Evolutionary conservation across 2,797 vertebrate genomes (phyloP).

Genomic region (Protonibea diacanthus): DNA sequence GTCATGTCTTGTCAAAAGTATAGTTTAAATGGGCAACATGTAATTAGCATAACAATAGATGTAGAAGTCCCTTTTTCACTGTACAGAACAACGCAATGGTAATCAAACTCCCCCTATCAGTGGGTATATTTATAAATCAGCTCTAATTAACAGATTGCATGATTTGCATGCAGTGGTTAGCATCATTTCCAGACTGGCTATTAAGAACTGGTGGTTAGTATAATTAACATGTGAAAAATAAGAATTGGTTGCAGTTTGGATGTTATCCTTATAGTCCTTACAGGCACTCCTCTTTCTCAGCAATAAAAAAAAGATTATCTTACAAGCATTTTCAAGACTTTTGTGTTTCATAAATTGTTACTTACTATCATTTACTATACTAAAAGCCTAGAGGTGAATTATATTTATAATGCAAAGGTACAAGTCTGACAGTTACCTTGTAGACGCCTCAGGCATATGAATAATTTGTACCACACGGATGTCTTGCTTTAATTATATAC

Average conservation of each 20-base stretch:
- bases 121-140: slow-evolving; percentile 40
- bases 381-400: too few species aligned
- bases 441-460: too few species aligned
- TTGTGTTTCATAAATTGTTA: not conserved
- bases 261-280: not conserved
- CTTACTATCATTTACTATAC: too few species aligned
- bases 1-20: not conserved
- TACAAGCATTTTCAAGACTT: not conserved
- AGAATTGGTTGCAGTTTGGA: slow-evolving; percentile 9
- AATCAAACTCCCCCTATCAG: slow-evolving; percentile 16
- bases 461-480: too few species aligned
- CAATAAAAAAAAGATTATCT: not conserved
- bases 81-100: slow-evolving; percentile 1
- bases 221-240: slow-evolving; percentile 41
- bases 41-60: slow-evolving; percentile 3
- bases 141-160: slow-evolving; percentile 27
- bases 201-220: slow-evolving; percentile 3
- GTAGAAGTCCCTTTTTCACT: not conserved
- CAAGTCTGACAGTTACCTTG: too few species aligned
- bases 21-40: slow-evolving; percentile 2
- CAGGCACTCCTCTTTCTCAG: not conserved
- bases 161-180: slow-evolving; percentile 22
- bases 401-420: too few species aligned
- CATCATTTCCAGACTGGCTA: slow-evolving; percentile 18
- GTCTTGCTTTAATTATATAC: not conserved